A percentile compares a stretch with the other conserved stretches of the same genome.
Conservation (phyloP, 2,113 vertebrate genomes). For the Corynorhinus townsendii region DNA sequence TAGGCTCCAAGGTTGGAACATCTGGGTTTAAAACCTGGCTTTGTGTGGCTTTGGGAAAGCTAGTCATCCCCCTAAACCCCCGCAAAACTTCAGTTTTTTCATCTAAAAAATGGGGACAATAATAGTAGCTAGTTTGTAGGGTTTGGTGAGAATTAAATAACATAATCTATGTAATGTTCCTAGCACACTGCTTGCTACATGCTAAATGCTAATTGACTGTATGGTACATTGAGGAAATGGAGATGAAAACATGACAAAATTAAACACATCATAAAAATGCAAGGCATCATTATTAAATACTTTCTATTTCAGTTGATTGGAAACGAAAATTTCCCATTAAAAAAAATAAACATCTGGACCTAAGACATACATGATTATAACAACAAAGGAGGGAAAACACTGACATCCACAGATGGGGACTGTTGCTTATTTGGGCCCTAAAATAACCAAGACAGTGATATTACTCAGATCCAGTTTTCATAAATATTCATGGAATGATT, state of each 20-base stretch:
- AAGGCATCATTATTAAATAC: conserved; percentile 23
- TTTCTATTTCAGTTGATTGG: conserved; percentile 15
- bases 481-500: conserved; percentile 44
- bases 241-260: conserved; percentile 19
- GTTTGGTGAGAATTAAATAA: conserved; percentile 4
- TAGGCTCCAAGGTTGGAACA: neutral
- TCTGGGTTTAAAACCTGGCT: neutral
- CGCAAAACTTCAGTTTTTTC: neutral
- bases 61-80: neutral
- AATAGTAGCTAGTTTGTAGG: neutral
- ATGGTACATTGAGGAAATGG: neutral
- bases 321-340: conserved; percentile 40
- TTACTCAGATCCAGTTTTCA: neutral
- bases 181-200: neutral
- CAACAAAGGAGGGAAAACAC: conserved; percentile 3
- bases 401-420: conserved; percentile 7
- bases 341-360: conserved; percentile 47
- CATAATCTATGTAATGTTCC: neutral
- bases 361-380: conserved; percentile 38
- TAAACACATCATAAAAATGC: conserved; percentile 3
- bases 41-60: neutral
- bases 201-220: conserved; percentile 12
- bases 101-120: neutral
- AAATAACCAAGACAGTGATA: conserved; percentile 36
- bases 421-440: conserved; percentile 49